Evolutionary conservation across 92 coral and sea anemone species (phyloP).

Genomic region (Bergia sp.): DNA sequence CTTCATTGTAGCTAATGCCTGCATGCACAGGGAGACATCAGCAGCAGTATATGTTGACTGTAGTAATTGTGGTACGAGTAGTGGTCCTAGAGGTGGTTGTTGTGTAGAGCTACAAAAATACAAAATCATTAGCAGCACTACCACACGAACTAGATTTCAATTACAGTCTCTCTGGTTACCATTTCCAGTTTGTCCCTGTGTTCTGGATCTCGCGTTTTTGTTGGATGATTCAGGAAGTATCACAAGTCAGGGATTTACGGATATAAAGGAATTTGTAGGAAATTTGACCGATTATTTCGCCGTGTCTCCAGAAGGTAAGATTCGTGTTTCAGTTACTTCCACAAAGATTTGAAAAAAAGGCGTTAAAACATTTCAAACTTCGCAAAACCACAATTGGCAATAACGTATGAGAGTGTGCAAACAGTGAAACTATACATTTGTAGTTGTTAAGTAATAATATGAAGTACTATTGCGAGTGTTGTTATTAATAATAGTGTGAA

Average conservation of each 20-base stretch:
- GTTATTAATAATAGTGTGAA: too few relatives aligned
- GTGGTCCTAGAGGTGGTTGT: neutral
- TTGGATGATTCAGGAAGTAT: conserved; percentile 35
- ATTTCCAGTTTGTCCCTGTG: conserved; percentile 29
- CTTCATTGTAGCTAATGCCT: too few relatives aligned
- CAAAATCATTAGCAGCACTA: neutral
- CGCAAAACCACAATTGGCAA: too few relatives aligned
- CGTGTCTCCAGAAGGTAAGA: conserved; percentile 20
- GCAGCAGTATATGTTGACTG: neutral
- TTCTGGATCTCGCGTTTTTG: conserved; percentile 35
- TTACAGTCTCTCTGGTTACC: neutral
- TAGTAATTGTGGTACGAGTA: neutral
- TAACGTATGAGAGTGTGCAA: neutral
- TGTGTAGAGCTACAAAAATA: neutral
- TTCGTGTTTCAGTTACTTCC: neutral
- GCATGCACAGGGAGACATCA: too few relatives aligned
- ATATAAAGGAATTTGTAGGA: conserved; percentile 20
- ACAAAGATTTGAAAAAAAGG: neutral
- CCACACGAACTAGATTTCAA: too few relatives aligned
- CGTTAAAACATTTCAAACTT: too few relatives aligned
- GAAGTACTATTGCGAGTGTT: too few relatives aligned
- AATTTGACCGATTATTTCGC: conserved; percentile 25
- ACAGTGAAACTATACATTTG: neutral
- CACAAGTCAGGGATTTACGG: neutral
- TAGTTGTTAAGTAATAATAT: too few relatives aligned